These are phyloP conservation scores for Chelonus formosanus DNA, from an alignment of 2,888 invertebrate species.

Conservation along the genomic window DNA sequence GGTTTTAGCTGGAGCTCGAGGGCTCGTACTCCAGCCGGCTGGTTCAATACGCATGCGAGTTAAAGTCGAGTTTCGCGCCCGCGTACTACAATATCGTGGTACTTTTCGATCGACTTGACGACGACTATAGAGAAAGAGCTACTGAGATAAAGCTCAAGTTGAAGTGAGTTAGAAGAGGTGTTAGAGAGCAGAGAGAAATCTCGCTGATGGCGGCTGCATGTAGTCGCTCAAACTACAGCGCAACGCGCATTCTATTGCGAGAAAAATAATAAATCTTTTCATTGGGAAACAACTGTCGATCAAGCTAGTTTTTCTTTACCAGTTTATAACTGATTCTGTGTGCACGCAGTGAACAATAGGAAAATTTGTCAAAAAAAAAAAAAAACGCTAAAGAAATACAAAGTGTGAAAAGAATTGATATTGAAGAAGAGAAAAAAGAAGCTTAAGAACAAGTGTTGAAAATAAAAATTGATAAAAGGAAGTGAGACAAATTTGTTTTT, in stretches of 20 bases:
- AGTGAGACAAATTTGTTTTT: no score
- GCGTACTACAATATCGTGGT: conserved; percentile 45
- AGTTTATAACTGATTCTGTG: background rate
- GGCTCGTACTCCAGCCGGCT: conserved; percentile 25
- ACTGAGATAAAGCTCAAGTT: background rate
- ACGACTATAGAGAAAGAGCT: conserved; percentile 36
- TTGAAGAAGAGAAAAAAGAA: no score
- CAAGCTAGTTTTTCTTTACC: conserved; percentile 2
- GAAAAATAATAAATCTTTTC: conserved; percentile 10
- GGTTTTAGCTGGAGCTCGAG: conserved; percentile 25
- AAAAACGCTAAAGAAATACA: no score
- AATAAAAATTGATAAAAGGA: no score
- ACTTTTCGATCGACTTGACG: conserved; percentile 63
- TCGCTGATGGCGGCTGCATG: conserved; percentile 51
- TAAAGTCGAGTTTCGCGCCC: conserved; percentile 45
- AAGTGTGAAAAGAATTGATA: no score
- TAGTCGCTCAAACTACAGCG: conserved; percentile 33
- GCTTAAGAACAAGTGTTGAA: no score
- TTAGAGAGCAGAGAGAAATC: conserved; percentile 47
- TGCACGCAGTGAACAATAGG: conserved; percentile 7
- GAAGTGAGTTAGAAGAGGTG: conserved; percentile 6
- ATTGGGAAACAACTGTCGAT: background rate
- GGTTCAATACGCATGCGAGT: conserved; percentile 63
- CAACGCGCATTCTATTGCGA: conserved; percentile 6
- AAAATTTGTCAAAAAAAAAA: background rate